Conservation (phyloP, 1,140 invertebrate species). For the Lucilia sericata region DNA sequence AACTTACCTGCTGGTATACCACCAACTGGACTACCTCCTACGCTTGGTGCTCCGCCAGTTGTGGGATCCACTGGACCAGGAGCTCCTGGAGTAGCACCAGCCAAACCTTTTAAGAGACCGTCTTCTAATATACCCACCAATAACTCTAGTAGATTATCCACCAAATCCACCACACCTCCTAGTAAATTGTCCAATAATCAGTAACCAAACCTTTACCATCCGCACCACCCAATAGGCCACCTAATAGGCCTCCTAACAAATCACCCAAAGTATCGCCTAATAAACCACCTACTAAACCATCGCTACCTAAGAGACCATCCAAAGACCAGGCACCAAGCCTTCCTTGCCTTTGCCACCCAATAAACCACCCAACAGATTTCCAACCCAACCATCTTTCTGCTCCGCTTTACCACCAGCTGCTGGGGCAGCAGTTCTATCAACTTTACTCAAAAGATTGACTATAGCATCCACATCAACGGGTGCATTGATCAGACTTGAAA, state of each 20-base stretch:
- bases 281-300: background rate
- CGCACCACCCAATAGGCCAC: background rate
- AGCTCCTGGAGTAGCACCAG: background rate
- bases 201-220: background rate
- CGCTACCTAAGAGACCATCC: background rate
- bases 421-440: background rate
- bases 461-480: background rate
- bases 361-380: background rate
- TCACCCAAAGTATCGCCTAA: background rate
- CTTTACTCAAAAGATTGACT: slow-evolving; percentile 22
- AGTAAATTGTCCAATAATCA: background rate
- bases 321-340: background rate
- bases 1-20: background rate
- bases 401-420: background rate
- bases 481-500: background rate
- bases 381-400: background rate
- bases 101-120: background rate
- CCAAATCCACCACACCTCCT: background rate
- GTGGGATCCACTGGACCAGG: background rate
- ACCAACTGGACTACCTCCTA: background rate
- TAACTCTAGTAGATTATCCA: background rate
- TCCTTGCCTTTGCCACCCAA: background rate
- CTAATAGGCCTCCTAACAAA: background rate
- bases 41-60: background rate
- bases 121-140: background rate